These are phyloP conservation scores for Fistularia tabacaria DNA, from an alignment of 2,797 vertebrate species.

Conservation along the genomic window DNA sequence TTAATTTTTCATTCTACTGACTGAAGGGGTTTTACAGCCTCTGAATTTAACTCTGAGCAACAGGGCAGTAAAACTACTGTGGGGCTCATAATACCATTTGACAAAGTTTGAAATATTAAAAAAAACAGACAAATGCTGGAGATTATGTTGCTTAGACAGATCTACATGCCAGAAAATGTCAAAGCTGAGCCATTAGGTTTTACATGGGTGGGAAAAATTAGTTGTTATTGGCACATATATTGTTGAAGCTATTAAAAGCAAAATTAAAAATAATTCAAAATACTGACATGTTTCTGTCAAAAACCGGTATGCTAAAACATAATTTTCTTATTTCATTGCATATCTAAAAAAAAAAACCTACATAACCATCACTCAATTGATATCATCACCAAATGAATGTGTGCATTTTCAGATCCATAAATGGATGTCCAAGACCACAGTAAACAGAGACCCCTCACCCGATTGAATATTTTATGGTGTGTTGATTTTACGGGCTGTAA, in stretches of 20 bases:
- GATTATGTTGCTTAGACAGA: constrained; percentile 24
- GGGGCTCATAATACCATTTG: constrained; percentile 30
- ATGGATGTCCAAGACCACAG: no score
- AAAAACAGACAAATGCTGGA: constrained; percentile 18
- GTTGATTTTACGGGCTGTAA: no score
- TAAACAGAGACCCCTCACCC: no score
- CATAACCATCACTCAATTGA: no score
- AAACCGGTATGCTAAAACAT: no score
- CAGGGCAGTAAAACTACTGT: constrained; percentile 33
- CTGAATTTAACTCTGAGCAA: constrained; percentile 39
- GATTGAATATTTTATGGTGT: no score
- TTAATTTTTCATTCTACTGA: constrained; percentile 41
- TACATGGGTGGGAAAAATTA: constrained; percentile 38
- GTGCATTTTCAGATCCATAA: no score
- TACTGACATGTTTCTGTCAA: neutral
- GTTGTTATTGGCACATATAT: constrained; percentile 28
- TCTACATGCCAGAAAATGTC: constrained; percentile 4
- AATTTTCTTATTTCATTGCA: no score
- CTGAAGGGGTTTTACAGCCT: constrained; percentile 27
- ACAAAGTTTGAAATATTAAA: constrained; percentile 33
- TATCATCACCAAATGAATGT: no score
- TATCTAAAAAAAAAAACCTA: no score
- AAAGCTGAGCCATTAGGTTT: constrained; percentile 17
- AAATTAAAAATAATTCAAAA: neutral
- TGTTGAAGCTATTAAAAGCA: constrained; percentile 47